phyloP scores from a whole-genome alignment of 2,797 vertebrate species.

The Luscinia luscinia region DNA sequence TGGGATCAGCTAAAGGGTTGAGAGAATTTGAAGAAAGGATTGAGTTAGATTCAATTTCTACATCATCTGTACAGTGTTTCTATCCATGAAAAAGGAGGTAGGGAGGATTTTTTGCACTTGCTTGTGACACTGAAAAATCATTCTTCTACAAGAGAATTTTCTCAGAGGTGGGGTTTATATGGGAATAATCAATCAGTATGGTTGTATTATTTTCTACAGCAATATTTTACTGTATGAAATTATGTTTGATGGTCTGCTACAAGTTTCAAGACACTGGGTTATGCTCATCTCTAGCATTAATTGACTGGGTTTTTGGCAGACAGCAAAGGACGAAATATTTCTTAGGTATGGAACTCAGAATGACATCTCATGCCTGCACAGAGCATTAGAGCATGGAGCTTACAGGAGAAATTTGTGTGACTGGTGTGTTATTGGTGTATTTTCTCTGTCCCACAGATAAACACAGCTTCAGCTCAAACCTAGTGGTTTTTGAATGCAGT shows the following conservation, averaged over 20 bases:
- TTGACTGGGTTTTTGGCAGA: not conserved
- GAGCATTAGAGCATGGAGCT: not conserved
- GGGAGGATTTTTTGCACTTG: not conserved
- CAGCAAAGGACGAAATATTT: not conserved
- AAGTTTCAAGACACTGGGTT: not conserved
- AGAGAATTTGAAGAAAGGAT: not conserved
- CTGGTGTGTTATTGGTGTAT: not conserved
- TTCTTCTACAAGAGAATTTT: not conserved
- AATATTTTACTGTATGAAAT: not conserved
- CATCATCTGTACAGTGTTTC: not conserved
- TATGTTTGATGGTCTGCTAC: not conserved
- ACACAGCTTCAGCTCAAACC: not conserved
- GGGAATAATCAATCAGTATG: not conserved
- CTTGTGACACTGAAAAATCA: not conserved
- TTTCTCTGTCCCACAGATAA: not conserved
- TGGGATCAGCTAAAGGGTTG: not conserved
- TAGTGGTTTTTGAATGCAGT: not conserved
- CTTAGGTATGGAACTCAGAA: not conserved
- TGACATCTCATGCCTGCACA: not conserved
- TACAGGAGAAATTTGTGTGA: not conserved
- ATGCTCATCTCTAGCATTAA: not conserved
- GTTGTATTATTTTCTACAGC: not conserved
- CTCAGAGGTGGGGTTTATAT: not conserved
- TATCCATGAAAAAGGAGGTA: not conserved
- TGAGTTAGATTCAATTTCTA: not conserved